These are phyloP conservation scores for Pegoplata infirma DNA, from an alignment of 2,888 invertebrate species.

Conservation along the genomic window DNA sequence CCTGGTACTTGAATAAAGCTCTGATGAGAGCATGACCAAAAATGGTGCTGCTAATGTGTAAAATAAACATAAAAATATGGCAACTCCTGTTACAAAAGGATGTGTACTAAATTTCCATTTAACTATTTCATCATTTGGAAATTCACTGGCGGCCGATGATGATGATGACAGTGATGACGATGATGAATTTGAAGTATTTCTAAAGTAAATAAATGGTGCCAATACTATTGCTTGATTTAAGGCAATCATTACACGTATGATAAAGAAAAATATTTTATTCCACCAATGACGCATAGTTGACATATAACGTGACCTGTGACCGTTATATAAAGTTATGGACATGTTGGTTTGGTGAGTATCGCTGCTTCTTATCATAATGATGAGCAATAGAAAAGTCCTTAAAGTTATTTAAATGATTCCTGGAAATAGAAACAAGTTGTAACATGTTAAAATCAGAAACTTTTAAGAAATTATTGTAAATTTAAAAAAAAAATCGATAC, in stretches of 20 bases:
- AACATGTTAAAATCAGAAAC: not conserved
- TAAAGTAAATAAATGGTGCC: conserved; percentile 64
- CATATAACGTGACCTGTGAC: conserved; percentile 51
- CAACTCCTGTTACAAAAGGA: conserved; percentile 24
- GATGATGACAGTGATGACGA: too few relatives aligned
- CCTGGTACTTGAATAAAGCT: conserved; percentile 25
- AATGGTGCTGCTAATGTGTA: conserved; percentile 14
- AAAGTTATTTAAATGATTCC: not conserved
- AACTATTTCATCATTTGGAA: not conserved
- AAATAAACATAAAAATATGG: conserved; percentile 7
- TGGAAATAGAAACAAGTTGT: not conserved
- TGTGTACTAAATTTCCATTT: conserved; percentile 48
- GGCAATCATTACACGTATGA: conserved; percentile 65
- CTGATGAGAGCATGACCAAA: conserved; percentile 12
- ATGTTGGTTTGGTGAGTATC: conserved; percentile 23
- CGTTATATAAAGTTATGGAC: conserved; percentile 31
- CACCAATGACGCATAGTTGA: conserved; percentile 59
- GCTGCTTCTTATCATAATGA: too few relatives aligned
- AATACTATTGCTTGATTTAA: conserved; percentile 68
- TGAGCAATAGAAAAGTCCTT: conserved; percentile 16
- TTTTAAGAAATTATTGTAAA: not conserved
- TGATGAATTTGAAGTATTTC: not conserved
- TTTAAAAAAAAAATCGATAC: too few relatives aligned
- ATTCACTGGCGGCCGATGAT: not conserved
- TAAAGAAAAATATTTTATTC: conserved; percentile 64